These are phyloP conservation scores for Anhinga rufa DNA, from an alignment of 2,113 vertebrate genomes.

Conservation along the genomic window DNA sequence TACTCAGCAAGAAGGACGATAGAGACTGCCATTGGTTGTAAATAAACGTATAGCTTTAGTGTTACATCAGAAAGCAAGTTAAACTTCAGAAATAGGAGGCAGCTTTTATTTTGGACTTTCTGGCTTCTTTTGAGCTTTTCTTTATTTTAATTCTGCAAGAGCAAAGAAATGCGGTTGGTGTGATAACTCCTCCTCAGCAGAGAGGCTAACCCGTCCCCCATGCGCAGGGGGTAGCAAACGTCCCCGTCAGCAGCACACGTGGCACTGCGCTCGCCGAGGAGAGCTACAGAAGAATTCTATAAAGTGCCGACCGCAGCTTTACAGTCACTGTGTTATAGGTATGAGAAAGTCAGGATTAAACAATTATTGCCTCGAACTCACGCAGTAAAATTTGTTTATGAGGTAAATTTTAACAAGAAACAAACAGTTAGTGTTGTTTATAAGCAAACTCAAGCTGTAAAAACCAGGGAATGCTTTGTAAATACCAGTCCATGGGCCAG, in stretches of 20 bases:
- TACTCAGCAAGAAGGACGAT: slow-evolving; percentile 71
- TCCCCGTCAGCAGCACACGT: not conserved
- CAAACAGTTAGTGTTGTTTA: slow-evolving; percentile 68
- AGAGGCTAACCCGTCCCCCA: not conserved
- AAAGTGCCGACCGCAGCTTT: slow-evolving; percentile 45
- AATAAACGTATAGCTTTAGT: slow-evolving; percentile 27
- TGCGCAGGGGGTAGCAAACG: not conserved
- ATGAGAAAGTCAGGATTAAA: slow-evolving; percentile 52
- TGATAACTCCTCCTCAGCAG: accelerated
- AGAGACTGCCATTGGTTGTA: slow-evolving; percentile 35
- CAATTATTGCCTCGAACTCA: slow-evolving; percentile 53
- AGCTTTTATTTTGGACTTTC: not conserved
- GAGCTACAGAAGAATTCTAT: not conserved
- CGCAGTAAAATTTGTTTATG: slow-evolving; percentile 68
- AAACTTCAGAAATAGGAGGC: slow-evolving; percentile 34
- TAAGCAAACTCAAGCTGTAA: slow-evolving; percentile 60
- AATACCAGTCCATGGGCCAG: slow-evolving; percentile 15
- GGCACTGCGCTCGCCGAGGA: not conserved
- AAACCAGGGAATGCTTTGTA: slow-evolving; percentile 38
- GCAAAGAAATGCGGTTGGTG: not conserved
- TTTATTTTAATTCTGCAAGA: not conserved
- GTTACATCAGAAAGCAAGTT: not conserved
- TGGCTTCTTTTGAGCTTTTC: not conserved
- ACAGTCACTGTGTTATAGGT: not conserved
- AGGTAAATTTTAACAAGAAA: slow-evolving; percentile 72